phyloP scores from a whole-genome alignment of 2,113 vertebrate genomes.

The Columbina picui region DNA sequence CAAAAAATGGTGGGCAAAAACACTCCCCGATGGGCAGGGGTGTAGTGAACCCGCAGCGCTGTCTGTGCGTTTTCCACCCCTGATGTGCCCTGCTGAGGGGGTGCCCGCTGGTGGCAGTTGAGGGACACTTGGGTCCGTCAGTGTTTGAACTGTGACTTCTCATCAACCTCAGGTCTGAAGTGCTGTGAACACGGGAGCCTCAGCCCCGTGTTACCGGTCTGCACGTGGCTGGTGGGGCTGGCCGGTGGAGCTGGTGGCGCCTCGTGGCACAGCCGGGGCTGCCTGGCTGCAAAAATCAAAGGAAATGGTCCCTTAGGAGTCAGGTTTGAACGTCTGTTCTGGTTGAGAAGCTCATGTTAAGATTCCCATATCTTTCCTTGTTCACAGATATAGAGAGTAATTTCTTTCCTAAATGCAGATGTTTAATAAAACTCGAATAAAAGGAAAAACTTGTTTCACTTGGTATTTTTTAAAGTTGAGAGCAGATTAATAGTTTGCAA shows the following conservation, averaged over 20 bases:
- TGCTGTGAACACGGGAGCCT: neutral
- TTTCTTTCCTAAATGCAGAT: conserved; percentile 41
- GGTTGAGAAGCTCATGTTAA: conserved; percentile 15
- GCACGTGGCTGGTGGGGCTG: rapidly evolving
- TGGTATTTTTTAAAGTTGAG: conserved; percentile 50
- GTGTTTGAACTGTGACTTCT: conserved; percentile 1
- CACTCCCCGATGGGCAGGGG: neutral
- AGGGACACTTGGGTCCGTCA: neutral
- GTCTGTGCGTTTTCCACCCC: neutral
- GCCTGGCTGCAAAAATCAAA: neutral
- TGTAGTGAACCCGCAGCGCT: neutral
- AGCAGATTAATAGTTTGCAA: conserved; percentile 49
- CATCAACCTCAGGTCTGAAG: conserved; percentile 23
- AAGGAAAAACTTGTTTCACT: conserved; percentile 45
- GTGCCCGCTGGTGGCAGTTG: neutral
- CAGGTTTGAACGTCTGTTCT: conserved; percentile 3
- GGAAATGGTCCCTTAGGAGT: neutral
- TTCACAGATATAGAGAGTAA: conserved; percentile 30
- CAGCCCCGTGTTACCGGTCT: rapidly evolving
- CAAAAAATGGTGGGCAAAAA: conserved; percentile 48
- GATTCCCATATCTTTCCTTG: neutral
- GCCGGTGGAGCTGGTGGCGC: neutral
- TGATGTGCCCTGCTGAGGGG: neutral
- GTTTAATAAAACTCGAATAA: conserved; percentile 54
- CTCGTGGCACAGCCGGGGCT: neutral